Evolutionary conservation across 2,888 invertebrate genomes (phyloP).

Genomic region (Myathropa florea): DNA sequence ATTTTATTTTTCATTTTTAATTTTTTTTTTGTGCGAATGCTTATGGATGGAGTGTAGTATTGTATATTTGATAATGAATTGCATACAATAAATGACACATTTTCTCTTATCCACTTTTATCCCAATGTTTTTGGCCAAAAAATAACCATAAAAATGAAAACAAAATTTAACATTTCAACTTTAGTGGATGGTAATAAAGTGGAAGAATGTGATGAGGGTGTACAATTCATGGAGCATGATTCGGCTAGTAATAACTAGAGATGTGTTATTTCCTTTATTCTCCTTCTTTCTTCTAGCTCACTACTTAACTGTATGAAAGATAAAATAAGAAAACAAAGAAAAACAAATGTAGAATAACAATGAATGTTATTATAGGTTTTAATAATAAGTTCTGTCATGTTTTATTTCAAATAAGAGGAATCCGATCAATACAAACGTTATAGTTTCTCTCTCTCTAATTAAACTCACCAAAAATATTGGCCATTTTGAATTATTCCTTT

Average conservation of each 20-base stretch:
- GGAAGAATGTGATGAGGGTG: constrained; percentile 67
- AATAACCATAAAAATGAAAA: constrained; percentile 3
- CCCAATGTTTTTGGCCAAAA: constrained; percentile 16
- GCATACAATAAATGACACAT: constrained; percentile 38
- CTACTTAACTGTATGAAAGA: constrained; percentile 25
- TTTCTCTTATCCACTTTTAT: constrained; percentile 33
- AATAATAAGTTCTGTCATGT: background rate
- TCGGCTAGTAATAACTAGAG: constrained; percentile 66
- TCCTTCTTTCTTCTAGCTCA: constrained; percentile 12
- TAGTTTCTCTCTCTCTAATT: background rate
- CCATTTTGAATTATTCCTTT: background rate
- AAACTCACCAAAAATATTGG: background rate
- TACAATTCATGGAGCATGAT: constrained; percentile 70
- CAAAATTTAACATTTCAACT: constrained; percentile 11
- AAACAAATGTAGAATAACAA: background rate
- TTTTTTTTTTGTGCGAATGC: constrained; percentile 6
- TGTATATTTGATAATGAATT: constrained; percentile 7
- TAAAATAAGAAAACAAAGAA: background rate
- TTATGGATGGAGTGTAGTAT: constrained; percentile 24
- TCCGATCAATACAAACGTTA: background rate
- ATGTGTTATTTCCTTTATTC: constrained; percentile 7
- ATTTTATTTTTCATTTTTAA: background rate
- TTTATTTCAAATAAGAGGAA: background rate
- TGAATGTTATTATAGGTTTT: background rate
- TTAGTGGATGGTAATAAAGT: constrained; percentile 63